These are phyloP conservation scores for Muntiacus muntjak DNA, from an alignment of 2,113 vertebrate genomes.

Conservation along the genomic window DNA sequence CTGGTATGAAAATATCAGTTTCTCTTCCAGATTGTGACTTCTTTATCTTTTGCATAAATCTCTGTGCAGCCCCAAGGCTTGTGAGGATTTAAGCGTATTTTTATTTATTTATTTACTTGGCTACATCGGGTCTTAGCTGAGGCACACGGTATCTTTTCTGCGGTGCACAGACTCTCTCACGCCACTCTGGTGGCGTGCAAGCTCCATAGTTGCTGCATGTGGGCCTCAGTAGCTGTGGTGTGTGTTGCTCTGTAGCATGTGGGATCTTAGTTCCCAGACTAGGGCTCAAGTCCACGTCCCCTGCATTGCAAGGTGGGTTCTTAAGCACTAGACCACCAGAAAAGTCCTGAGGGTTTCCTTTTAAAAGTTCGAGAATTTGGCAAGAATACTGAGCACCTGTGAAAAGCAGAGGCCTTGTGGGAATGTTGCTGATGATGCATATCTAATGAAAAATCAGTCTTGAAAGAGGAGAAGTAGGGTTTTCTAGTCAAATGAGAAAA, in stretches of 20 bases:
- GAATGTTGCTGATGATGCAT: not conserved
- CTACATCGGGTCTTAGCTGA: not conserved
- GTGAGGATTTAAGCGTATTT: not conserved
- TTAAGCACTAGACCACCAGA: not conserved
- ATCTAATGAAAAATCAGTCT: not conserved
- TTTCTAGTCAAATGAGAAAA: not conserved
- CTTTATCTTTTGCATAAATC: not conserved
- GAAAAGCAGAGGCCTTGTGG: not conserved
- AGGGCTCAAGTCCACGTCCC: not conserved
- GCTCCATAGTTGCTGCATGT: not conserved
- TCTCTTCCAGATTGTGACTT: not conserved
- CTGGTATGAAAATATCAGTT: not conserved
- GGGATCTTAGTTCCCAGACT: not conserved
- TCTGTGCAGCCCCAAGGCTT: not conserved
- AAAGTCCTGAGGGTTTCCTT: not conserved
- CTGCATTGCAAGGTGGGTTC: not conserved
- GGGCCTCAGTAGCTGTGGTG: not conserved
- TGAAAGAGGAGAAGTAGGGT: not conserved
- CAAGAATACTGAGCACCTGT: not conserved
- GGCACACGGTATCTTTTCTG: not conserved
- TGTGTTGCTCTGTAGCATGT: not conserved
- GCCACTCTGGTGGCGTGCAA: not conserved
- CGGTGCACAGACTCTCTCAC: rapidly evolving
- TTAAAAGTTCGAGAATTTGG: not conserved
- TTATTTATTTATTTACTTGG: not conserved